Conservation (phyloP, 2,888 invertebrate genomes). For the Mythimna vitellina region DNA sequence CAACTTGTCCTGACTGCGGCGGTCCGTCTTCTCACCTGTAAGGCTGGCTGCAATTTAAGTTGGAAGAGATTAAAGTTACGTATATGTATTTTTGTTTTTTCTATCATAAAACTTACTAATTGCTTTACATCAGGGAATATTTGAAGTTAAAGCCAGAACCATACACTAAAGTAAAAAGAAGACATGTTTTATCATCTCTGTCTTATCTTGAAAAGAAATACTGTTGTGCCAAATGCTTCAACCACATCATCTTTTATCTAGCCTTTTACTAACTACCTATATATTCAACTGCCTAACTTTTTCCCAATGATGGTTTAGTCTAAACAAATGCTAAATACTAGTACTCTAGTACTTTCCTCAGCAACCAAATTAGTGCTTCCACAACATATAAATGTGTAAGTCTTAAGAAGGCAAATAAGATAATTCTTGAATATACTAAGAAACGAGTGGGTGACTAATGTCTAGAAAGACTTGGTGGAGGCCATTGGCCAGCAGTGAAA, state of each 20-base stretch:
- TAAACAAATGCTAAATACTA: not conserved
- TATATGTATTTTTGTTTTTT: not conserved
- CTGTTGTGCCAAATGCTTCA: not conserved
- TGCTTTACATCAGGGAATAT: not conserved
- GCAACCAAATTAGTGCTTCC: not conserved
- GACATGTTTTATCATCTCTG: too few species aligned
- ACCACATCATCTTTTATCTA: not conserved
- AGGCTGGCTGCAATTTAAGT: conserved; percentile 75
- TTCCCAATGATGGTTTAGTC: not conserved
- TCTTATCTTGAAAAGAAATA: not conserved
- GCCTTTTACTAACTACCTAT: not conserved
- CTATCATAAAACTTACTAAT: not conserved
- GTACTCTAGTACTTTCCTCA: not conserved
- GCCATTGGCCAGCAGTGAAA: too few species aligned
- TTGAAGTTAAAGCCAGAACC: not conserved
- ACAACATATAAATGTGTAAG: not conserved
- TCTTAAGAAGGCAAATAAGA: not conserved
- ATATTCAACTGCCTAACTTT: not conserved
- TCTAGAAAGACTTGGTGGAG: too few species aligned
- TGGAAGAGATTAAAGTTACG: not conserved
- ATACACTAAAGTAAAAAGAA: too few species aligned
- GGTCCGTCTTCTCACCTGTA: conserved; percentile 83
- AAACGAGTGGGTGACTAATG: not conserved
- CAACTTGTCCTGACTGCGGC: conserved; percentile 86
- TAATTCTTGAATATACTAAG: not conserved